Evolutionary conservation across 2,888 invertebrate genomes (phyloP).

Genomic region (Eupeodes latifasciatus): DNA sequence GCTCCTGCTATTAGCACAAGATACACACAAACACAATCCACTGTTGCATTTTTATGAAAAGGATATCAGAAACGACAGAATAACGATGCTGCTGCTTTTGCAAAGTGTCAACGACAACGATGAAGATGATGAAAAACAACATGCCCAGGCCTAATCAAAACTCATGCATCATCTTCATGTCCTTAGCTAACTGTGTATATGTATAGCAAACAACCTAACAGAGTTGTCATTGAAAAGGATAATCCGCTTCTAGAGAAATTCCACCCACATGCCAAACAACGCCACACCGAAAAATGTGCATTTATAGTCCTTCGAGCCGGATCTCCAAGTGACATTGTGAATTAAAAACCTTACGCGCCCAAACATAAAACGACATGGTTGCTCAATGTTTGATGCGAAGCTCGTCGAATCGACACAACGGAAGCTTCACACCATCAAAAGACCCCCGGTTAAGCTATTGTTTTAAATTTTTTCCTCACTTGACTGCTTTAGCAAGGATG

Average conservation of each 20-base stretch:
- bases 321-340: constrained; percentile 64
- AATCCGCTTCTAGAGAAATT: constrained; percentile 5
- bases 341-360: constrained; percentile 53
- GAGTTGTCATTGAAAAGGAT: constrained; percentile 60
- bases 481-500: constrained; percentile 49
- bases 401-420: constrained; percentile 32
- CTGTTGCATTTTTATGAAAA: constrained; percentile 68
- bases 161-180: constrained; percentile 57
- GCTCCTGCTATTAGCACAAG: neutral
- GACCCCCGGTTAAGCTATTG: constrained; percentile 52
- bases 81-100: constrained; percentile 57
- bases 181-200: neutral
- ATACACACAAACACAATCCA: constrained; percentile 40
- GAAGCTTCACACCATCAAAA: constrained; percentile 54
- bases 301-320: constrained; percentile 44
- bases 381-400: constrained; percentile 43
- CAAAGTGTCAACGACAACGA: constrained; percentile 14
- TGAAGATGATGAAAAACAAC: constrained; percentile 54
- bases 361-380: constrained; percentile 25
- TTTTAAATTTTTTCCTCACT: constrained; percentile 67
- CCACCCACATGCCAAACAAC: neutral
- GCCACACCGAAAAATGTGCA: neutral
- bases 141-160: constrained; percentile 70
- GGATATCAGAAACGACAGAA: constrained; percentile 61
- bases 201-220: neutral